Conservation (phyloP, 2,888 invertebrate genomes). For the Anodontia alba region DNA sequence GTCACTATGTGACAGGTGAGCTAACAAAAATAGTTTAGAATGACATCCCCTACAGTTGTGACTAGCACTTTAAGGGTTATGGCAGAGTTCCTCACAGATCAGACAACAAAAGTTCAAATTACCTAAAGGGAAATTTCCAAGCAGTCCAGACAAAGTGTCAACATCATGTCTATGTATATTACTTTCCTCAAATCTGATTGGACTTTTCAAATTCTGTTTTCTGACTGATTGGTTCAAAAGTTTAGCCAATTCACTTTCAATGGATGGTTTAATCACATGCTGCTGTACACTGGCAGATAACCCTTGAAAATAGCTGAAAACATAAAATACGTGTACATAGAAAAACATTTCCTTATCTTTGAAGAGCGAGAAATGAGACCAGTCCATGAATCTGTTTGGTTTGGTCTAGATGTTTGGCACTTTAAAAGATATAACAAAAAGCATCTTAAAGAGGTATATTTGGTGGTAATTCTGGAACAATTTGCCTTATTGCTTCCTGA, state of each 20-base stretch:
- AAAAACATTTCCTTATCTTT: too few relatives aligned
- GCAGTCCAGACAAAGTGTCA: slow-evolving; percentile 66
- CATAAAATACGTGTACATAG: background rate
- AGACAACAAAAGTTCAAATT: too few relatives aligned
- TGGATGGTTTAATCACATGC: slow-evolving; percentile 24
- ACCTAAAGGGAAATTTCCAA: slow-evolving; percentile 78
- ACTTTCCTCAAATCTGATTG: slow-evolving; percentile 24
- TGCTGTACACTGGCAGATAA: slow-evolving; percentile 27
- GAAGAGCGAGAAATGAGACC: too few relatives aligned
- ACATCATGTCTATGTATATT: slow-evolving; percentile 58
- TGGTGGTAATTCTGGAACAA: background rate
- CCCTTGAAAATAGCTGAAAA: slow-evolving; percentile 63
- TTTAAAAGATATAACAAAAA: too few relatives aligned
- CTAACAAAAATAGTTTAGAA: too few relatives aligned
- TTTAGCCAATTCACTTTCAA: slow-evolving; percentile 22
- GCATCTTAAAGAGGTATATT: background rate
- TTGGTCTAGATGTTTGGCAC: too few relatives aligned
- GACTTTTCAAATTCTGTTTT: background rate
- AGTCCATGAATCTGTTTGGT: too few relatives aligned
- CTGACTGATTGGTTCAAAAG: slow-evolving; percentile 24
- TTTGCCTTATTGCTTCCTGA: too few relatives aligned
- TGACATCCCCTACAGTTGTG: too few relatives aligned
- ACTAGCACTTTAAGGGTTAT: too few relatives aligned
- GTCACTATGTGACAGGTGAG: too few relatives aligned
- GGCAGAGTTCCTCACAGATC: too few relatives aligned